A percentile compares a stretch with the other conserved stretches of the same genome.
These are phyloP conservation scores for Heliconius himera DNA, from an alignment of 1,140 invertebrate genomes.

Conservation along the genomic window DNA sequence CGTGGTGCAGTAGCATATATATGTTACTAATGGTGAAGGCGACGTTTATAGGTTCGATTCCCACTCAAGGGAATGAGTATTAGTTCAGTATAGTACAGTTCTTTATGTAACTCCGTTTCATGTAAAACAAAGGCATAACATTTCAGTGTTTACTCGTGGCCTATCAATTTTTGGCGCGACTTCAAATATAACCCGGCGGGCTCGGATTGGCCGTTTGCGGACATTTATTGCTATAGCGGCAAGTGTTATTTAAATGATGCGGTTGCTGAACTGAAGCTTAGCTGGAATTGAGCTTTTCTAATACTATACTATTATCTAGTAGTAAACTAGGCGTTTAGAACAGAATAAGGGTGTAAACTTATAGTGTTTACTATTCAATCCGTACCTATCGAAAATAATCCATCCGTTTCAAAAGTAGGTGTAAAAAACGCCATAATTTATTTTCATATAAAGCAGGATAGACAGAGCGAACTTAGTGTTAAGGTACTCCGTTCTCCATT, in stretches of 20 bases:
- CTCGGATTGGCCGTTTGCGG: conserved; percentile 17
- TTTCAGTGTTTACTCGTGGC: conserved; percentile 15
- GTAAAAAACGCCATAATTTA: no score
- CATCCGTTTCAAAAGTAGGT: no score
- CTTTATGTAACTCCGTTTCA: neutral
- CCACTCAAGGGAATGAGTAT: neutral
- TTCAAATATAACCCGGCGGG: conserved; percentile 35
- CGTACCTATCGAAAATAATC: no score
- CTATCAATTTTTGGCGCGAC: conserved; percentile 33
- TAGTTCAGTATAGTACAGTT: neutral
- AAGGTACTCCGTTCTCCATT: no score
- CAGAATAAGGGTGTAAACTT: no score
- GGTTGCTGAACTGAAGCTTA: conserved; percentile 2
- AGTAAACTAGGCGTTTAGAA: no score
- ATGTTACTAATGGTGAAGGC: no score
- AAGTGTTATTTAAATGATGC: conserved; percentile 18
- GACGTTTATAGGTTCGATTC: neutral
- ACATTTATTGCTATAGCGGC: conserved; percentile 23
- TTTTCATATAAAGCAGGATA: neutral
- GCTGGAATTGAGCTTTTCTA: conserved; percentile 5
- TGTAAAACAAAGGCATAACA: conserved; percentile 10
- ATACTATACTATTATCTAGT: neutral
- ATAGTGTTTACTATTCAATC: no score
- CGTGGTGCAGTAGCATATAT: no score
- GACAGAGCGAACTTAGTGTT: no score